Evolutionary conservation across 2,888 invertebrate species (phyloP), one percentile per base, ranked within the genome.

Genomic region (Campoplex nolae): DNA sequence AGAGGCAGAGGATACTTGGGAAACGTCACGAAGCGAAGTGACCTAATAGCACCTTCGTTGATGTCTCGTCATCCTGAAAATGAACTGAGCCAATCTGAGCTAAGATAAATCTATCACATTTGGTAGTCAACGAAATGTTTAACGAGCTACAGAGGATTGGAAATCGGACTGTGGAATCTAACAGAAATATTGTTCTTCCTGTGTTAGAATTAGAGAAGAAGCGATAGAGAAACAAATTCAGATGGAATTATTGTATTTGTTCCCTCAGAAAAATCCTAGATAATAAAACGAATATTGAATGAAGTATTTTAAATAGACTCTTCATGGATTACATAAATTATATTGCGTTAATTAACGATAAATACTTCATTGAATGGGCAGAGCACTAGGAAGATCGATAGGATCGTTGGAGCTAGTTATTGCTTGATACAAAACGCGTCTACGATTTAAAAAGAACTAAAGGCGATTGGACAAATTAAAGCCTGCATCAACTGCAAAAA

Each of bases 361-460:
- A 38, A 28, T 9, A 23, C 56, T 35, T 32, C 48, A 56, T 68
- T 54, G 42, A 16, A 18, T 18, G 16, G 28, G 42, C 28, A 28
- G 13, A 28, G 45, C 70, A 23, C 28, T 32, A 45, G 13, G 13
- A 54, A 73, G 68, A 16, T 23, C 75, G 58, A 16, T 65, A 38
- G 28, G 38, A 73, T 13, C 16, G 42, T 65, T 83, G 42, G 8
- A 45, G 45, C 35, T 62, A 58, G 48, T 83, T 74, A 58, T 75
- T 51, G 51, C 56, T 54, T 54, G 62, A 71, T 79, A 70, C 65
- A 78, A 62, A 70, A 74, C 23, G 42, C 51, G 45, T 1, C 45
- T 45, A 56, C 28, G 48, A 62, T 56, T 51, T n/a, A n/a, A n/a
- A n/a, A 42, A 62, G 28, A 28, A 68, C 23, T 35, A n/a, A 18